Base-by-base conservation (phyloP, 2,113 vertebrate species). In the Nettapus auritus region DNA sequence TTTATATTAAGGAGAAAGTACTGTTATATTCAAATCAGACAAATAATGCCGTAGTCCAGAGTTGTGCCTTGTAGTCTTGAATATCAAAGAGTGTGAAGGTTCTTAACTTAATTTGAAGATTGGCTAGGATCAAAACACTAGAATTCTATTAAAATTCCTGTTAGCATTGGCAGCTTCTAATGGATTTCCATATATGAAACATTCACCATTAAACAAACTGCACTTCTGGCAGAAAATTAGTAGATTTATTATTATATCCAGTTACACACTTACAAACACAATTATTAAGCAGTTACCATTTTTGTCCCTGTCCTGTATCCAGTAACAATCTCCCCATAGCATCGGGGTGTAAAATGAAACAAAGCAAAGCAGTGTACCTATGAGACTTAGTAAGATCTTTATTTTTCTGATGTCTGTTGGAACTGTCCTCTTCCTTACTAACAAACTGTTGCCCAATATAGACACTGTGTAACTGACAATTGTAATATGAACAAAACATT, bases 151-250 rank as follows among this genome's bases (percentile, higher is more conserved):
- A 67, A 71, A 94, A 75, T 77, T 13, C 20, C 56, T 66, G 18
- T 62, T 75, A 88, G n/a, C 93, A 76, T 46, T 56, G 62, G 13
- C 56, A 82, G 29, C 64, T 88, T 86, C 60, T 66, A 85, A 73
- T 38, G 53, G 14, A 34, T 68, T 95, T 77, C 56, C 69, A 69
- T 62, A 59, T 11, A 56, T 36, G 78, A 86, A 92, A 88, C 38
- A 88, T 53, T 93, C 84, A 26, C 53, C 64, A 77, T 73, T 56
- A 90, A 83, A 55, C 60, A 79, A 80, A 69, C 50, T 67, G 46
- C 82, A 86, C 38, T 84, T 93, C 77, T 93, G 82, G 15, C 60
- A 60, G 68, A 67, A 96, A 96, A 96, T 84, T 73, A 50, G 38
- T 31, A 74, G 63, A 64, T 77, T 92, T 71, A 55, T 92, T 85